Percentiles rank a stretch among this genome's conserved stretches.
phyloP scores from a whole-genome alignment of 2,113 vertebrate genomes.

The Tenrec ecaudatus region DNA sequence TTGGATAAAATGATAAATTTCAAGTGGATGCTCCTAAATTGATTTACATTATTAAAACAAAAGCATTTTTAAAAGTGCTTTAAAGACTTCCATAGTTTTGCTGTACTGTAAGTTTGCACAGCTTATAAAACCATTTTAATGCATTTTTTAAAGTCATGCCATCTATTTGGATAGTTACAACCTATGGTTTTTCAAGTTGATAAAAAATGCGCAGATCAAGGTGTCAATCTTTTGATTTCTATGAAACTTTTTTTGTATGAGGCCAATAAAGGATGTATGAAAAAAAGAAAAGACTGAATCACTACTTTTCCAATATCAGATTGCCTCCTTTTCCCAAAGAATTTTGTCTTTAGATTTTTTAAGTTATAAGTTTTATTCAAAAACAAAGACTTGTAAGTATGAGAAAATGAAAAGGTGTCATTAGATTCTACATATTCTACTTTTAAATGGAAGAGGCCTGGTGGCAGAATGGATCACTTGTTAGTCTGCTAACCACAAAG shows the following conservation, averaged over 20 bases:
- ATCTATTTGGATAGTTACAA: slow-evolving; percentile 22
- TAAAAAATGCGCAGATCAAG: background rate
- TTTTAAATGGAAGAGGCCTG: background rate
- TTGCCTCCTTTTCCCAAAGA: background rate
- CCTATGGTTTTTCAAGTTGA: background rate
- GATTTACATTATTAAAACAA: slow-evolving; percentile 33
- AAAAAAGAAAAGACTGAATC: background rate
- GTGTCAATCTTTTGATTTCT: background rate
- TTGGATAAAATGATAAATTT: slow-evolving; percentile 35
- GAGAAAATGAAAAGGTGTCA: background rate
- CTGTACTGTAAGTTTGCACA: background rate
- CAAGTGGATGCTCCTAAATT: slow-evolving; percentile 46
- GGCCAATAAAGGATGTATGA: too few relatives aligned
- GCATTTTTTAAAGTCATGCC: background rate
- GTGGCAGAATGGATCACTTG: too few relatives aligned
- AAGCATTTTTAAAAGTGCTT: background rate
- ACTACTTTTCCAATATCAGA: background rate
- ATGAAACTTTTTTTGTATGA: background rate
- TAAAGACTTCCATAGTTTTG: slow-evolving; percentile 7
- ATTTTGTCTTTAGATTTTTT: background rate
- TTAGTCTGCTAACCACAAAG: too few relatives aligned
- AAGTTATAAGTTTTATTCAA: background rate
- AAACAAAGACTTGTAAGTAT: background rate
- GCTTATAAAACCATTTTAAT: background rate
- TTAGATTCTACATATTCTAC: background rate